phyloP scores from a whole-genome alignment of 2,113 vertebrate species.

The Prunella himalayana region DNA sequence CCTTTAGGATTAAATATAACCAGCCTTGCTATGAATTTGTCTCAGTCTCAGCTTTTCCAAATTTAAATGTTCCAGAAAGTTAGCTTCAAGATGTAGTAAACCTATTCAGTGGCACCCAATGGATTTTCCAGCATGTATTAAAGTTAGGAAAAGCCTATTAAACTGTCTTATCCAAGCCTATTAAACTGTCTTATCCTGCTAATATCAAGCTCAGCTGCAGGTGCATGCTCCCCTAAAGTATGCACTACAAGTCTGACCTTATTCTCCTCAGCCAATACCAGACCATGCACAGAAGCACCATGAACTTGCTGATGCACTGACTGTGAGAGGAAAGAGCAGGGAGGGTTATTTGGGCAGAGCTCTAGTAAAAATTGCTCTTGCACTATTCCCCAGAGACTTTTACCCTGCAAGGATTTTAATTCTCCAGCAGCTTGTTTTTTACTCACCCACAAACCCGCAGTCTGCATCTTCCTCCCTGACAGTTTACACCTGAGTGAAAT shows the following conservation, averaged over 20 bases:
- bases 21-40: background rate
- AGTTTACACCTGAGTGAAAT: background rate
- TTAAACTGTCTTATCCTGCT: background rate
- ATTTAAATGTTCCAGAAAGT: constrained; percentile 15
- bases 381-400: background rate
- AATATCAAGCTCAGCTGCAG: background rate
- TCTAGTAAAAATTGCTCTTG: background rate
- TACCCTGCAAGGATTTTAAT: background rate
- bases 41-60: background rate
- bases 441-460: background rate
- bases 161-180: background rate
- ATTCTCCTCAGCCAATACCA: rapidly evolving
- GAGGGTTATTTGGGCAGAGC: background rate
- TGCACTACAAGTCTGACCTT: background rate
- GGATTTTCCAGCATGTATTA: background rate
- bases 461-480: background rate
- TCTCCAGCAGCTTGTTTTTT: background rate
- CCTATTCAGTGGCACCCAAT: background rate
- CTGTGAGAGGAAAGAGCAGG: background rate
- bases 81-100: background rate
- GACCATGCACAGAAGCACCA: background rate
- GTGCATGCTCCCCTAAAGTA: background rate
- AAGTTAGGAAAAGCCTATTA: background rate
- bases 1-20: constrained; percentile 37
- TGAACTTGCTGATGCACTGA: background rate